Evolutionary conservation across 2,113 vertebrate species (phyloP), one percentile per base, ranked within the genome.

Genomic region (Bubo blakistoni): DNA sequence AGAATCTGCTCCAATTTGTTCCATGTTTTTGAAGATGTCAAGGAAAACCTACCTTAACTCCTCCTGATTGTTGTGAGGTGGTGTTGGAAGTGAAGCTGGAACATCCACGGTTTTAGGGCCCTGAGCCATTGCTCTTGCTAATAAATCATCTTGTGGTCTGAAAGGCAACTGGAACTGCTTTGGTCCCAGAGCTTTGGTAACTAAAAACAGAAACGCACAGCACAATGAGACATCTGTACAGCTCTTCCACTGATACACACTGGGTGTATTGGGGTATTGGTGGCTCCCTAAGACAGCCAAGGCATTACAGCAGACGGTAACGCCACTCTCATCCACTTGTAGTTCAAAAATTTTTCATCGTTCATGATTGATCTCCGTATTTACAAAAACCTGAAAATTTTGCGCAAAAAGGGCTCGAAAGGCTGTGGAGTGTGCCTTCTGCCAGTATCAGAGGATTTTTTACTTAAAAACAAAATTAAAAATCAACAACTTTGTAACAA

Each of bases 51-150:
- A 99, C 99, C 99, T 98, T 80, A 99, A 93, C 81, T 99, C 99
- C 92, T 99, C 99, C 95, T 99, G 99, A 92, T 99, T 99, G 97
- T 99, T 99, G 95, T 99, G 99, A 27, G 99, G 99, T 4, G 99
- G 99, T 8, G 99, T 99, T 18, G 99, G 99, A 49, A 99, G 98
- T 0, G 99, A 99, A 78, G 99, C 99, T 6, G 99, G 99, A 66
- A 99, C 99, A 49, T 99, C 99, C 17, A 99, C 99, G 0, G 98
- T 99, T 98, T 98, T 99, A 10, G 99, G 98, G 91, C 98, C 97
- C 63, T 99, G 99, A 96, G 98, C 98, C 82, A 99, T 96, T 38
- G 98, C 99, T 95, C 99, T 98, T 81, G 98, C 94, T 77, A 99
- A 96, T 94, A 99, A 97, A 94, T 98, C 99, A 30, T 99, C 99